A percentile compares a stretch with the other conserved stretches of the same genome.
Evolutionary conservation across 2,113 vertebrate species (phyloP).

Genomic region (Conger conger): DNA sequence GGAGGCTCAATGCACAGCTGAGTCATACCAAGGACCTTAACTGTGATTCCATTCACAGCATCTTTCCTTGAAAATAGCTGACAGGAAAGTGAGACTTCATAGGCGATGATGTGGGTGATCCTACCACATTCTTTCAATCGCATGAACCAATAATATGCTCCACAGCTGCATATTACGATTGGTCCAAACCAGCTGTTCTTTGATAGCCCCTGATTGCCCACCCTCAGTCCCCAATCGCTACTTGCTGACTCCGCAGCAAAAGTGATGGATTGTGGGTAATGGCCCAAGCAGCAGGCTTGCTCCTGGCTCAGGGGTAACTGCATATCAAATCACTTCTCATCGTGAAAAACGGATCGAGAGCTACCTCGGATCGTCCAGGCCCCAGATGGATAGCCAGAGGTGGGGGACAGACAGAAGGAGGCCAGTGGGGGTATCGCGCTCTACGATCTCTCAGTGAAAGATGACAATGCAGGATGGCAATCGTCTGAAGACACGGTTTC

Average conservation of each 20-base stretch:
- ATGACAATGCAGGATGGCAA: neutral
- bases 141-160: neutral
- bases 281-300: too few species aligned
- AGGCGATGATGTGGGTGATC: neutral
- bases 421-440: neutral
- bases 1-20: too few species aligned
- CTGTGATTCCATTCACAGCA: neutral
- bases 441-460: neutral
- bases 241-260: neutral
- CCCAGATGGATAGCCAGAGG: neutral
- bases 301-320: neutral
- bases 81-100: neutral
- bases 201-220: neutral
- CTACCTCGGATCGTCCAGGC: neutral
- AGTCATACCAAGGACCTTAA: neutral
- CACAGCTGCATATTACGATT: neutral
- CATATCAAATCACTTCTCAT: neutral
- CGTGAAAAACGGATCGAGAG: neutral
- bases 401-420: neutral
- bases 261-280: neutral
- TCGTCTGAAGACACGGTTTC: constrained; percentile 31
- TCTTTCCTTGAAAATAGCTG: neutral
- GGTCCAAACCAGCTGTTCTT: neutral
- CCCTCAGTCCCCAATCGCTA: neutral
- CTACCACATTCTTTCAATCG: neutral